phyloP scores from a whole-genome alignment of 2,888 invertebrate species.

The Fragum fragum region DNA sequence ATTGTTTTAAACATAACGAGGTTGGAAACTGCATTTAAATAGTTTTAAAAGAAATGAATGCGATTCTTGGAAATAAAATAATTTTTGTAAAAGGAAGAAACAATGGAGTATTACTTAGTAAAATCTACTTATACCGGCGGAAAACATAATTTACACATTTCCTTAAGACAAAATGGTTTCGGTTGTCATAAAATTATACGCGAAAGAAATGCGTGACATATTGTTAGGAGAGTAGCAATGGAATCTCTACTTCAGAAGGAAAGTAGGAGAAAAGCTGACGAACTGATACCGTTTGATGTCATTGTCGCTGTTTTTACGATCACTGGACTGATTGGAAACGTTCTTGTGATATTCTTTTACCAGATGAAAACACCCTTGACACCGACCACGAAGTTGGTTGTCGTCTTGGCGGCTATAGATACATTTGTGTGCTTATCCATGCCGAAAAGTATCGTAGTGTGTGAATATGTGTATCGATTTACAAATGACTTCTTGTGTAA shows the following conservation, averaged over 20 bases:
- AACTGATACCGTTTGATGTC: background rate
- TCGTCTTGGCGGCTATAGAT: background rate
- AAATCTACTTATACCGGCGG: too few relatives aligned
- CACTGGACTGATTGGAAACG: background rate
- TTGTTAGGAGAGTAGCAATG: too few relatives aligned
- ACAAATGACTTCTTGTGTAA: background rate
- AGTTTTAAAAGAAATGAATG: too few relatives aligned
- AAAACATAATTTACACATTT: too few relatives aligned
- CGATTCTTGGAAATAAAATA: too few relatives aligned
- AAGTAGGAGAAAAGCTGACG: background rate
- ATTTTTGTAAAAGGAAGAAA: too few relatives aligned
- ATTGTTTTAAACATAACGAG: too few relatives aligned
- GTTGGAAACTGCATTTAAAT: too few relatives aligned
- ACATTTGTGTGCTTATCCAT: background rate
- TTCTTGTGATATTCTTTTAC: background rate
- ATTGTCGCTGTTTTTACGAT: background rate
- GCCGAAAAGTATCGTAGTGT: background rate
- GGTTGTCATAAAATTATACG: too few relatives aligned
- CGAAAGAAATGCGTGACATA: too few relatives aligned
- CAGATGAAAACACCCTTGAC: background rate
- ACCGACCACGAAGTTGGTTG: background rate
- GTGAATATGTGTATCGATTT: background rate
- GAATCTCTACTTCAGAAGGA: background rate
- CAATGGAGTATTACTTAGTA: too few relatives aligned
- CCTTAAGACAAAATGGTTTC: too few relatives aligned